These are phyloP conservation scores for Pyrrhia umbra DNA, from an alignment of 2,888 invertebrate species.

Conservation along the genomic window DNA sequence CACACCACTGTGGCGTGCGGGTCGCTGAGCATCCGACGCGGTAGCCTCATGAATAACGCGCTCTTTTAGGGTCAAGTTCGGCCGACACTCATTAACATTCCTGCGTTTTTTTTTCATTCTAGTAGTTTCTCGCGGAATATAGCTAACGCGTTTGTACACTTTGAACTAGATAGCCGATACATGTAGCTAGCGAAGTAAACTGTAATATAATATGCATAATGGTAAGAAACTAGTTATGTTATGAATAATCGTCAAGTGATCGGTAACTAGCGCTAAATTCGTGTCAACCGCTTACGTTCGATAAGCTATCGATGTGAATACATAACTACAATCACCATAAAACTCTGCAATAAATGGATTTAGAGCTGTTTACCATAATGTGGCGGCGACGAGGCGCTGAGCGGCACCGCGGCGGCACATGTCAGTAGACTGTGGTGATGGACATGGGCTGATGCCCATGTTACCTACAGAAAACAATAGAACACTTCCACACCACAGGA, in stretches of 20 bases:
- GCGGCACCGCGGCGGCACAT: too few species aligned
- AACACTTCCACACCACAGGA: too few species aligned
- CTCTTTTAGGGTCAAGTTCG: constrained; percentile 50
- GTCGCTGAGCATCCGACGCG: not conserved
- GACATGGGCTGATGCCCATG: too few species aligned
- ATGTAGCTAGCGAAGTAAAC: not conserved
- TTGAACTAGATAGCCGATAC: constrained; percentile 8
- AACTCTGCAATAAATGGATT: constrained; percentile 7
- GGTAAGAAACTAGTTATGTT: constrained; percentile 4
- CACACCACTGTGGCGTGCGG: too few species aligned
- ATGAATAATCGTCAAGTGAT: constrained; percentile 27
- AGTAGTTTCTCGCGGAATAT: constrained; percentile 5
- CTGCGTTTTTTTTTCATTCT: constrained; percentile 23
- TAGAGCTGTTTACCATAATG: constrained; percentile 3
- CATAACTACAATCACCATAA: constrained; percentile 3
- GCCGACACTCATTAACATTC: constrained; percentile 36
- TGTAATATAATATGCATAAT: not conserved
- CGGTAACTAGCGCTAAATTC: constrained; percentile 17
- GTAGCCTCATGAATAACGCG: not conserved
- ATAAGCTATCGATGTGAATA: constrained; percentile 1
- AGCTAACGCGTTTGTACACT: constrained; percentile 11
- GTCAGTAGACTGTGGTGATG: too few species aligned
- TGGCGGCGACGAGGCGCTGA: not conserved
- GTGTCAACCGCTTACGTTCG: constrained; percentile 23
- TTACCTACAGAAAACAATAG: too few species aligned